phyloP scores from a whole-genome alignment of 2,888 invertebrate species.

The Acholoe squamosa region DNA sequence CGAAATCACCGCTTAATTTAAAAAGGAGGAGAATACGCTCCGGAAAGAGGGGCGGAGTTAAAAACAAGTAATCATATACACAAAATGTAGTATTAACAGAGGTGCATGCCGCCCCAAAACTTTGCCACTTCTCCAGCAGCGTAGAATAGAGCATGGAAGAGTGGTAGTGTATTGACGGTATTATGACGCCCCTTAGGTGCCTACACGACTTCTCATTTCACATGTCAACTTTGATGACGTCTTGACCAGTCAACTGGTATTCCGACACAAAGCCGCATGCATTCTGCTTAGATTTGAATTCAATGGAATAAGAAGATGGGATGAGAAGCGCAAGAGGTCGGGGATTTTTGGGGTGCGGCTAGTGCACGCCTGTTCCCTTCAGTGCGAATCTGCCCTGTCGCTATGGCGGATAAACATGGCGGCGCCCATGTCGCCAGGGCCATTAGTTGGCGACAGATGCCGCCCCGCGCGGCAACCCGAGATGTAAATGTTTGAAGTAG shows the following conservation, averaged over 20 bases:
- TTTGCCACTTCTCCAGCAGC: too few relatives aligned
- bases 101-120: too few relatives aligned
- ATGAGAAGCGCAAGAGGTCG: background rate
- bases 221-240: constrained; percentile 41
- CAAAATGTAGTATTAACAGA: too few relatives aligned
- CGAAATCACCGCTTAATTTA: too few relatives aligned
- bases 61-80: too few relatives aligned
- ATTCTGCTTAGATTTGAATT: too few relatives aligned
- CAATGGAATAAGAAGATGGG: too few relatives aligned
- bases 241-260: too few relatives aligned
- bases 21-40: too few relatives aligned
- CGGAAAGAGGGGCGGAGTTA: too few relatives aligned
- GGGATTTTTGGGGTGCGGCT: background rate
- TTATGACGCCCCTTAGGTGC: constrained; percentile 14
- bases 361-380: constrained; percentile 16
- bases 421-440: constrained; percentile 31
- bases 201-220: constrained; percentile 31
- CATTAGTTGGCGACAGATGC: constrained; percentile 58
- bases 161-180: background rate
- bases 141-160: too few relatives aligned
- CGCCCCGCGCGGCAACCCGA: constrained; percentile 51
- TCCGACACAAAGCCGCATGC: too few relatives aligned
- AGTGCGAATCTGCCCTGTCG: constrained; percentile 16
- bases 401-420: constrained; percentile 37
- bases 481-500: constrained; percentile 63